These are phyloP conservation scores for Patella pellucida DNA, from an alignment of 2,888 invertebrate genomes.

Conservation along the genomic window DNA sequence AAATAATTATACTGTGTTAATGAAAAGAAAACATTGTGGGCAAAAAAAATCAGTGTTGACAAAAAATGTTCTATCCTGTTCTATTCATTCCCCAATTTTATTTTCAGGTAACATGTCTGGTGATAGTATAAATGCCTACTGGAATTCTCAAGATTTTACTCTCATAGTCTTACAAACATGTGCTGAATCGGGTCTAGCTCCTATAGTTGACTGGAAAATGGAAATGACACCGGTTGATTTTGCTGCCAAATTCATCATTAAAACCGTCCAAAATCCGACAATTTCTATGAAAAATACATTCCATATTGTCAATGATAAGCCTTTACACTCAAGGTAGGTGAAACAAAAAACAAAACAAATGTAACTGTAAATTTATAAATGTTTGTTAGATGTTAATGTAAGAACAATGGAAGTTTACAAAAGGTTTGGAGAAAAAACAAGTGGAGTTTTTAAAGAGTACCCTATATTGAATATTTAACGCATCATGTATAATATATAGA, in stretches of 20 bases:
- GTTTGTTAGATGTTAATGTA: too few relatives aligned
- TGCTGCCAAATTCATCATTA: slow-evolving; percentile 64
- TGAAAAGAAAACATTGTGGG: too few relatives aligned
- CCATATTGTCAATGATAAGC: slow-evolving; percentile 68
- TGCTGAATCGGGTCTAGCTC: slow-evolving; percentile 58
- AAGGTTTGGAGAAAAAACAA: too few relatives aligned
- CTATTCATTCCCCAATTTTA: not conserved
- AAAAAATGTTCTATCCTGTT: too few relatives aligned
- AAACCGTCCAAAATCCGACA: slow-evolving; percentile 60
- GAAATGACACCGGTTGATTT: slow-evolving; percentile 73
- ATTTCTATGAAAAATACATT: slow-evolving; percentile 68
- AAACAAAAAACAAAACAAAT: not conserved
- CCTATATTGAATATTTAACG: too few relatives aligned
- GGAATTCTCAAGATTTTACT: slow-evolving; percentile 72
- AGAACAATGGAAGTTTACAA: too few relatives aligned
- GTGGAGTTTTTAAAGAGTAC: too few relatives aligned
- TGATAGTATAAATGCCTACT: slow-evolving; percentile 60
- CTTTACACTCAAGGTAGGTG: slow-evolving; percentile 58
- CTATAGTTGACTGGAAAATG: slow-evolving; percentile 67
- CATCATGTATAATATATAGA: too few relatives aligned
- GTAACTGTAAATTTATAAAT: too few relatives aligned
- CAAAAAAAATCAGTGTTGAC: too few relatives aligned
- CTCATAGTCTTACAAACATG: slow-evolving; percentile 68
- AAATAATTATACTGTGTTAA: too few relatives aligned
- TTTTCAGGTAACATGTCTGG: slow-evolving; percentile 67